Percentiles rank a stretch among this genome's conserved stretches.
phyloP scores from a whole-genome alignment of 1,140 invertebrate species.

The Aphelinus certus region DNA sequence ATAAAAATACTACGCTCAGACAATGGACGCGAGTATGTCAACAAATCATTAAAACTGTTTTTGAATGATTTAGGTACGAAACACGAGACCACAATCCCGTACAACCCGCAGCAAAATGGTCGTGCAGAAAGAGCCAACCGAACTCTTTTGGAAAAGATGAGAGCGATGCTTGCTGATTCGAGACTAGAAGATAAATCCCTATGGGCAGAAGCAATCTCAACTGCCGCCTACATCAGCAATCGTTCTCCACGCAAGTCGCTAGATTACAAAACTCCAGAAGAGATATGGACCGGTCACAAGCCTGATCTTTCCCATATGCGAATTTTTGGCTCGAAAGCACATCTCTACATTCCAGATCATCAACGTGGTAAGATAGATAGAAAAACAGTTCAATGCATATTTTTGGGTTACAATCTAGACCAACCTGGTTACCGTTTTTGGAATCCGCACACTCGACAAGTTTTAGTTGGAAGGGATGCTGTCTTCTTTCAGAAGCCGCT shows the following conservation, averaged over 20 bases:
- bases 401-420: conserved; percentile 55
- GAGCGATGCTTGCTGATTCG: background rate
- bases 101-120: conserved; percentile 56
- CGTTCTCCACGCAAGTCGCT: conserved; percentile 6
- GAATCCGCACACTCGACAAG: background rate
- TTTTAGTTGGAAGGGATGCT: background rate
- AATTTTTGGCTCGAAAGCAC: conserved; percentile 58
- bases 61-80: conserved; percentile 38
- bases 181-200: conserved; percentile 23
- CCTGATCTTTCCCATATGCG: conserved; percentile 51
- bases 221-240: conserved; percentile 34
- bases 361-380: conserved; percentile 53
- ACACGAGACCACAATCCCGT: conserved; percentile 44
- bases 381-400: conserved; percentile 49
- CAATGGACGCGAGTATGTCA: conserved; percentile 48
- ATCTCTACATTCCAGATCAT: conserved; percentile 52
- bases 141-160: conserved; percentile 40
- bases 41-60: conserved; percentile 34
- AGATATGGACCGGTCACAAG: conserved; percentile 49
- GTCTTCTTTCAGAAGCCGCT: too few relatives aligned
- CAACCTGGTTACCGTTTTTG: conserved; percentile 53
- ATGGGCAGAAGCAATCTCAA: conserved; percentile 56
- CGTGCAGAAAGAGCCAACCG: conserved; percentile 49
- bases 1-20: conserved; percentile 46
- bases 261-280: conserved; percentile 46